Base-by-base conservation (phyloP, 2,113 vertebrate species). In the Scomber colias region DNA sequence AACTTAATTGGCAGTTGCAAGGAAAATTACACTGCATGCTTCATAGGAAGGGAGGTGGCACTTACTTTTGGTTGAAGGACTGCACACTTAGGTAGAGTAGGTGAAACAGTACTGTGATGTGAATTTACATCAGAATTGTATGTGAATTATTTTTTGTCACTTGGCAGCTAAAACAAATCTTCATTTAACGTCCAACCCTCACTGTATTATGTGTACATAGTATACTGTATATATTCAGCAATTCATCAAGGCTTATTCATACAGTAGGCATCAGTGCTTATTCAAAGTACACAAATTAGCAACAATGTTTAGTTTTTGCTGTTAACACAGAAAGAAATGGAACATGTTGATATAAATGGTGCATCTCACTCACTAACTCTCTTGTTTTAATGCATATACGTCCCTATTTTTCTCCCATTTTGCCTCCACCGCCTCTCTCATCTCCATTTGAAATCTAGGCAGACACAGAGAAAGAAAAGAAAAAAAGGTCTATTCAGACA, bases 381-480 rank as follows among this genome's bases (percentile, higher is more conserved):
- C 61, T 17, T 46, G 21, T 84, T 82, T 82, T 30, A 63, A 70
- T 77, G 40, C 31, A 35, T 60, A 19, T 66, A 17, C 44, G 31
- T 57, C 57, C 24, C 16, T 4, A 7, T 68, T 77, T 76, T 48
- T 31, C 45, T 45, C 27, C 35, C 35, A 15, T 71, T 71, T 68
- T 44, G 27, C 49, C 68, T 53, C 56, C n/a, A 49, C 45, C 11
- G 46, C 40, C 61, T 85, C 65, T 81, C 62, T 84, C 81, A 86
- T 91, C 59, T 75, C 78, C 62, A 79, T 89, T 91, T 78, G 61
- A 74, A 70, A 87, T 83, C 64, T 71, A 79, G 67, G 59, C 67
- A 65, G 70, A 78, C 75, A 76, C 54, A 27, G 24, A 27, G 24
- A 27, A 2, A 27, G 21, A 21, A 21, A 21, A 21, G 21, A 27